Conservation (phyloP, 2,113 vertebrate genomes). For the Oncorhynchus nerka region DNA sequence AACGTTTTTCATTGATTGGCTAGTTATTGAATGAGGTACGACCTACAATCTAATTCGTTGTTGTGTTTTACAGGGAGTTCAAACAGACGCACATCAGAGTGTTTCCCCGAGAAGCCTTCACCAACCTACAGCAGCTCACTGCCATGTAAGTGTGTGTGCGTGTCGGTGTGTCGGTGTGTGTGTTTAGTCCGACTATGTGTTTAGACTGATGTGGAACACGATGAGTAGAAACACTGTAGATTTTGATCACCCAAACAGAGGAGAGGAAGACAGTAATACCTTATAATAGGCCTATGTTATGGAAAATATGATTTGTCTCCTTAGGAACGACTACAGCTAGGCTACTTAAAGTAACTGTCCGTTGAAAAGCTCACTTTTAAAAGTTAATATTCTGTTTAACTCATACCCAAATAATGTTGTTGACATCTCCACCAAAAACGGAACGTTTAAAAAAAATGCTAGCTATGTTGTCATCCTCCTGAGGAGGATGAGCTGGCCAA, state of each 20-base stretch:
- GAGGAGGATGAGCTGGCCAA: no score
- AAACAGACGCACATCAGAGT: slow-evolving; percentile 55
- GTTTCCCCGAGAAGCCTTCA: slow-evolving; percentile 49
- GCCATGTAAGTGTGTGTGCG: slow-evolving; percentile 60
- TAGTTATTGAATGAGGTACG: background rate
- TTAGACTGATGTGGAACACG: slow-evolving; percentile 54
- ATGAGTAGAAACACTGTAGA: slow-evolving; percentile 49
- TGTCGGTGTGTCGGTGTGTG: background rate
- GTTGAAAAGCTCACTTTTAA: no score
- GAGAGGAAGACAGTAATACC: background rate
- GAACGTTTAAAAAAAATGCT: no score
- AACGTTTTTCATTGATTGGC: background rate
- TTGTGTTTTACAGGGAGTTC: slow-evolving; percentile 57
- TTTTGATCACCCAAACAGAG: slow-evolving; percentile 33
- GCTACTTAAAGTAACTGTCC: no score
- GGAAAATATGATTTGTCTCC: no score
- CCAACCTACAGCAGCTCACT: slow-evolving; percentile 54
- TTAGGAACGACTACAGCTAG: no score
- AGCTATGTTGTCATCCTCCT: no score
- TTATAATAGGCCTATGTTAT: no score
- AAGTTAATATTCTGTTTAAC: no score
- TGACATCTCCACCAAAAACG: no score
- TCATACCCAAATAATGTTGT: no score
- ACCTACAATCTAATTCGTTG: background rate
- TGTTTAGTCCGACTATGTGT: slow-evolving; percentile 51